Conservation (phyloP, 2,888 invertebrate species). For the Petrolisthes cinctipes region DNA sequence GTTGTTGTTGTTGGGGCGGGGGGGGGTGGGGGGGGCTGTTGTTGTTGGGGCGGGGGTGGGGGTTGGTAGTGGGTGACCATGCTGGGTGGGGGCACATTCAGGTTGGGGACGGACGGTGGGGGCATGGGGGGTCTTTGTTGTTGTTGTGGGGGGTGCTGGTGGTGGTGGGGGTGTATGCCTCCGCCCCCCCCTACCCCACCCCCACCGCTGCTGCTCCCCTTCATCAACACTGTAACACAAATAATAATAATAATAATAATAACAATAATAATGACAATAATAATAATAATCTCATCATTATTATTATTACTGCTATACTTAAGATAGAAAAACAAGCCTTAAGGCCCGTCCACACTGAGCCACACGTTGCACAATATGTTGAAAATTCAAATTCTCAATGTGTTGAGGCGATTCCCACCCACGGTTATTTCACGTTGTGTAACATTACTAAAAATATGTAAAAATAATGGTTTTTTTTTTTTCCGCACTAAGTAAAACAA, state of each 20-base stretch:
- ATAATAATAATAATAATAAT: background rate
- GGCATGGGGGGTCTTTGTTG: conserved; percentile 21
- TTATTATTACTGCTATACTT: too few species aligned
- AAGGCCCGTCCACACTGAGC: too few species aligned
- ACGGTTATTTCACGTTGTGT: too few species aligned
- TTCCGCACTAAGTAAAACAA: too few species aligned
- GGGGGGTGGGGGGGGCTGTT: conserved; percentile 33
- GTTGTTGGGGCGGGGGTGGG: conserved; percentile 29
- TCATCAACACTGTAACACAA: conserved; percentile 54
- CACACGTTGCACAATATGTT: too few species aligned
- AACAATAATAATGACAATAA: too few species aligned
- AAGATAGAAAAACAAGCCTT: too few species aligned
- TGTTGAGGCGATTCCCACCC: too few species aligned
- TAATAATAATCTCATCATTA: too few species aligned
- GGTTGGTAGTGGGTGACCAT: conserved; percentile 50
- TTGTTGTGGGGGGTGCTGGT: background rate
- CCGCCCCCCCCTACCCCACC: background rate
- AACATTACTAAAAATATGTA: too few species aligned
- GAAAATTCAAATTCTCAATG: too few species aligned
- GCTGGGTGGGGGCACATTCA: conserved; percentile 49
- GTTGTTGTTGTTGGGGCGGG: background rate
- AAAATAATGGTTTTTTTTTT: too few species aligned
- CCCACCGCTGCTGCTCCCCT: conserved; percentile 33
- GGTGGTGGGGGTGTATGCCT: background rate
- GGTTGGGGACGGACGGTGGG: conserved; percentile 49